Base-by-base conservation (phyloP, 2,888 invertebrate genomes). In the Scrobipalpa atriplicella region DNA sequence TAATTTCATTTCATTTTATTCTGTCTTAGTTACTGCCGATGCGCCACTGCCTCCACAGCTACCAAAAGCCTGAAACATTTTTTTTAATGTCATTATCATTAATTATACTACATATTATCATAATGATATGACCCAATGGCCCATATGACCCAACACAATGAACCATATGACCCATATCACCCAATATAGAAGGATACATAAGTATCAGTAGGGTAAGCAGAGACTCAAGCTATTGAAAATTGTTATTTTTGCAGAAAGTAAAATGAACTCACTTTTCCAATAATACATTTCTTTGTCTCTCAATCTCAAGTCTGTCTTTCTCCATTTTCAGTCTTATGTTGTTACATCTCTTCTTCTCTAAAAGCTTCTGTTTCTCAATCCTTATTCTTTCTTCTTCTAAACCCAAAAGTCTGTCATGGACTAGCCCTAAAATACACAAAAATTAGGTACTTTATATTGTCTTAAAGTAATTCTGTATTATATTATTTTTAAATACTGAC, bases 321-420 rank as follows among this genome's bases (percentile, higher is more conserved):
- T 86, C 85, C 64, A 86, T 78, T 77, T 86, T 86, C 21, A 86
- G 77, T 75, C 79, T 82, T 70, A 86, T 81, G 76, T 86, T 86
- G 69, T 86, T 86, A 69, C 85, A 85, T 65, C 86, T 76, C 70
- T 86, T 86, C 67, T 86, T 86, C 70, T 86, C 86, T 41, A 86
- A 73, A 16, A 86, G 77, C 68, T 86, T 86, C 69, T 86, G 86
- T 69, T 86, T 86, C 65, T 86, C 83, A 63, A 86, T 82, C 77
- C 77, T 82, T 72, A 86, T 82, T 74, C 77, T 83, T 72, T 86
- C 86, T 75, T 86, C 86, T 75, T 86, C 86, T 69, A 86, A 76
- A 71, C 75, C 81, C 36, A 86, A 72, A 29, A 86, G 79, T 72
- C 83, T 80, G 68, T 86, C 86, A 75, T 86, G 85, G 36, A 84